phyloP scores from a whole-genome alignment of 2,797 vertebrate species.

The Mycteria americana region DNA sequence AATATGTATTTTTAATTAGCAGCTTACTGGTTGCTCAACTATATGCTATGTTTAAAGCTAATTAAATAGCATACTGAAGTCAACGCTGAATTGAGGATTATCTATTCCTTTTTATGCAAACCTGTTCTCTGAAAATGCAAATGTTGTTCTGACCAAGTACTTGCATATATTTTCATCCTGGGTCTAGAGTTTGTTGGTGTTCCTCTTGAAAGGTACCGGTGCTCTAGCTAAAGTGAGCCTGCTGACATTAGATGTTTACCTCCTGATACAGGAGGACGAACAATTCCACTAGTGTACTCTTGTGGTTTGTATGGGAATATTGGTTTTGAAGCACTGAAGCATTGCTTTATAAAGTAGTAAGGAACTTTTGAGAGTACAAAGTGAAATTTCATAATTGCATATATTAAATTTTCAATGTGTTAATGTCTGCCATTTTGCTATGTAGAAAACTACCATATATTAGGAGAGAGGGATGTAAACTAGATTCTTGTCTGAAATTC shows the following conservation, averaged over 20 bases:
- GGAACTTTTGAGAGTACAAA: not conserved
- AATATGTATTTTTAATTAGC: not conserved
- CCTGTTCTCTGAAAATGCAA: not conserved
- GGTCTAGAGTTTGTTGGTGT: not conserved
- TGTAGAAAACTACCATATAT: not conserved
- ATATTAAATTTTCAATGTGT: not conserved
- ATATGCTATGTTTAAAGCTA: not conserved
- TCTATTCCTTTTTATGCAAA: not conserved
- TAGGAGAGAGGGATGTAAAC: not conserved
- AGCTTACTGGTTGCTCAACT: not conserved
- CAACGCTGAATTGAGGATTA: not conserved
- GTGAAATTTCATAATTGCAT: not conserved
- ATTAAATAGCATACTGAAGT: not conserved
- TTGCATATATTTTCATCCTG: not conserved
- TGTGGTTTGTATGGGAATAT: not conserved
- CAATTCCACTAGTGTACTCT: not conserved
- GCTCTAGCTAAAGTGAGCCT: not conserved
- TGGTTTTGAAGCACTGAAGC: not conserved
- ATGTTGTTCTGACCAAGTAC: not conserved
- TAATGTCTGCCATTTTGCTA: not conserved
- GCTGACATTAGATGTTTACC: not conserved
- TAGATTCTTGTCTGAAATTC: not conserved
- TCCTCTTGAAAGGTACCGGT: not conserved
- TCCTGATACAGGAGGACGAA: not conserved
- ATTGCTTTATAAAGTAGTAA: not conserved